Evolutionary conservation across 2,888 invertebrate genomes (phyloP), one percentile per base, ranked within the genome.

Genomic region (Drosophila tanythrix): DNA sequence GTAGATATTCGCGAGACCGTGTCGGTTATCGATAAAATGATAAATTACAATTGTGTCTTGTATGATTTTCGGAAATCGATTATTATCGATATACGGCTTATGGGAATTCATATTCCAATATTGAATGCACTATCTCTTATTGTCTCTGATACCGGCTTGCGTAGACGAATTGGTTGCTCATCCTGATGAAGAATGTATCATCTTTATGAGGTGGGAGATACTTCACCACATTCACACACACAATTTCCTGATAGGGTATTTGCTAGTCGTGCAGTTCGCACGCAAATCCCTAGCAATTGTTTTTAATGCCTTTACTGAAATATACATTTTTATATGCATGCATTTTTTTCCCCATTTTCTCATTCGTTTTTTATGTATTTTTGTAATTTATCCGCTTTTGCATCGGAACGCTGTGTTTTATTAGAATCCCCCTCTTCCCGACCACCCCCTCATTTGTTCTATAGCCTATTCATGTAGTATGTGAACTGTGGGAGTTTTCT

Each of bases 241-340:
- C 21, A 21, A 43, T 11, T 21, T 43, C 3, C 33, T 11, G 10
- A 35, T 3, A 31, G 62, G 36, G 36, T 55, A 67, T 48, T 31
- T 27, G 1, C 0, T 1, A 55, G 31, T 66, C 67, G 43, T 7
- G 8, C 18, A 58, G 2, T 36, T 21, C 7, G 3, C 21, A 10
- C 11, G 15, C 7, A 5, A 5, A 21, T 18, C 15, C 1, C n/a
- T n/a, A 11, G 13, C 40, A 56, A 43, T 56, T 27, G 40, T n/a
- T 62, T 62, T 43, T 27, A 56, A 56, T 56, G 62, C 21, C n/a
- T 33, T 62, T 31, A 38, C 29, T 31, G 15, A 40, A 52, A 46
- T 29, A 61, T 21, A 35, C 18, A 51, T 36, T 21, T 50, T 36
- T 36, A 6, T 31, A 61, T 38, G 7, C 46, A 46, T 46, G 25